Base-by-base conservation (phyloP, 2,888 invertebrate species). In the Phasia obesa region DNA sequence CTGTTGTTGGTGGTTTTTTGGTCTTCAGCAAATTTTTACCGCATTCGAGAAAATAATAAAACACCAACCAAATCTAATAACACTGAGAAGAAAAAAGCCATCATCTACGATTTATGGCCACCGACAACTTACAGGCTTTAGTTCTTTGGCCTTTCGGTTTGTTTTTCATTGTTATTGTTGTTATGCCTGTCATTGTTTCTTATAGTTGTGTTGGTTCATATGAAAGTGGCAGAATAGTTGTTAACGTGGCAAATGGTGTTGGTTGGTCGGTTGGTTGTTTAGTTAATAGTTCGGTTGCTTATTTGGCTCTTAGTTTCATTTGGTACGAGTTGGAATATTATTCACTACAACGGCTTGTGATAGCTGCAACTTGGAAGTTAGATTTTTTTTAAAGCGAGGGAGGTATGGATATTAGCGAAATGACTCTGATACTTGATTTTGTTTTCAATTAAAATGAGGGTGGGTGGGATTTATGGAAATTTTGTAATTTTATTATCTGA, bases 171-270 rank as follows among this genome's bases (percentile, higher is more conserved):
- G 60, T 35, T 62, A 49, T 25, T 55, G 57, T 49, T 44, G 27
- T 31, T 67, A n/a, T 42, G 9, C 17, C 59, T 73, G 19, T 11
- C 49, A 7, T 17, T 51, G 42, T 19, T 55, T n/a, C n/a, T n/a
- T n/a, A n/a, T n/a, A n/a, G n/a, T n/a, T n/a, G n/a, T n/a, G 69
- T 59, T 74, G 55, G 80, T 86, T 77, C 47, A 60, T 74, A 87
- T 87, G 86, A 87, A 86, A 87, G 86, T 85, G 65, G 80, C 74
- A 82, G 59, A 82, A 55, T 35, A 62, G 44, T 55, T 77, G 77
- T 77, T 77, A 64, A 70, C 83, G 82, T 86, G 65, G 77, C 64
- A 87, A 85, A 86, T 85, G 86, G 82, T 85, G 75, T 67, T 49
- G 74, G 65, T 31, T 67, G 57, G 49, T 84, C 51, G 17, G 44